These are phyloP conservation scores for Rhea pennata DNA, from an alignment of 2,113 vertebrate species.

Conservation along the genomic window DNA sequence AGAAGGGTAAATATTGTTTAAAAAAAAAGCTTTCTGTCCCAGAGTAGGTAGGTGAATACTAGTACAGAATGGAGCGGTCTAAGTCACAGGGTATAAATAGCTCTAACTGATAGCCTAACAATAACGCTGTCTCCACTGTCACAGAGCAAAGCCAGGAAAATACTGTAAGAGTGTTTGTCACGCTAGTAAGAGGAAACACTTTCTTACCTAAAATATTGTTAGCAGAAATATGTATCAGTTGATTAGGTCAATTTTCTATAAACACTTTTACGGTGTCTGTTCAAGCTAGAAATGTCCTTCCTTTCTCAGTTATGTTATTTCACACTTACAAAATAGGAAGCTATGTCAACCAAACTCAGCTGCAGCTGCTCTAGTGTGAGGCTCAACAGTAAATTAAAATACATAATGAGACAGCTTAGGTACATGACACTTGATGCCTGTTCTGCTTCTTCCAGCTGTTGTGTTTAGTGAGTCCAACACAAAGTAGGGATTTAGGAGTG, in stretches of 20 bases:
- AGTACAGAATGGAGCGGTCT: not conserved
- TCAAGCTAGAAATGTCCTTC: not conserved
- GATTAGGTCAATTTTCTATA: slow-evolving; percentile 55
- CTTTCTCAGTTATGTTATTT: slow-evolving; percentile 32
- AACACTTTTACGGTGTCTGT: not conserved
- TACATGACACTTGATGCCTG: not conserved
- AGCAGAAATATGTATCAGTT: slow-evolving; percentile 35
- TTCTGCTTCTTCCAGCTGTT: not conserved
- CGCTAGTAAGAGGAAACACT: slow-evolving; percentile 35
- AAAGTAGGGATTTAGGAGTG: not conserved
- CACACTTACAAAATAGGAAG: slow-evolving; percentile 35
- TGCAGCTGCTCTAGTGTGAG: not conserved
- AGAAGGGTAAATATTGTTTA: not conserved
- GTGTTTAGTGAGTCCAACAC: not conserved
- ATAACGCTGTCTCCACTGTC: slow-evolving; percentile 11
- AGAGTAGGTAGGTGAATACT: not conserved
- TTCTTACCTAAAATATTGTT: slow-evolving; percentile 30
- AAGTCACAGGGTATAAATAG: slow-evolving; percentile 25
- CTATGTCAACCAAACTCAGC: slow-evolving; percentile 16
- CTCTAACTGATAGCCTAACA: slow-evolving; percentile 11
- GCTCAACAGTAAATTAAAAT: slow-evolving; percentile 51
- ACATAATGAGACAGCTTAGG: not conserved
- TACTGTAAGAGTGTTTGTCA: slow-evolving; percentile 41
- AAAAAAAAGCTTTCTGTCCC: not conserved
- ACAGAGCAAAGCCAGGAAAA: slow-evolving; percentile 27